Conservation (phyloP, 2,113 vertebrate species). For the Thalassarche chlororhynchos region DNA sequence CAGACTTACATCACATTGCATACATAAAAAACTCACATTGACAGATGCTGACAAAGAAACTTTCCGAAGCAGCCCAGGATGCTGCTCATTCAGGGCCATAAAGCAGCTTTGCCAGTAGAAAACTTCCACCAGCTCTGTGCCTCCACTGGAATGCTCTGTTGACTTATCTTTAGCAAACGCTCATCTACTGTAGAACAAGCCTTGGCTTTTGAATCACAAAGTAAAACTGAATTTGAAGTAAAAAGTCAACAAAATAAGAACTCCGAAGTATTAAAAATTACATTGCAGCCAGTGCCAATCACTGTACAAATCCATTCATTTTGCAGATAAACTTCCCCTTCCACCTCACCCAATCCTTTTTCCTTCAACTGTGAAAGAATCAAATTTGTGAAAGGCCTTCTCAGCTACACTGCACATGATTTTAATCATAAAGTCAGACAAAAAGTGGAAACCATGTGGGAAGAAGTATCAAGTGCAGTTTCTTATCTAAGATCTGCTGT, state of each 20-base stretch:
- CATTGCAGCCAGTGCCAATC: neutral
- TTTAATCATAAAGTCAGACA: neutral
- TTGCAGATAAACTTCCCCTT: neutral
- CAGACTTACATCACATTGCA: neutral
- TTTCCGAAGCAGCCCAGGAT: neutral
- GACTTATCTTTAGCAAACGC: conserved; percentile 4
- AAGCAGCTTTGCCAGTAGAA: neutral
- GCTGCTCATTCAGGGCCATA: neutral
- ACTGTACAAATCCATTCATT: neutral
- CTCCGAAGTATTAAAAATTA: neutral
- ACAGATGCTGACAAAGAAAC: conserved; percentile 1
- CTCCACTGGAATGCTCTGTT: conserved; percentile 7
- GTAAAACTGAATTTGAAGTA: neutral
- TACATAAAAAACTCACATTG: neutral
- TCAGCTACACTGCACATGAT: neutral
- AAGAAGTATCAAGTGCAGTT: neutral
- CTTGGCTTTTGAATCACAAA: neutral
- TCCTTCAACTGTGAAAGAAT: neutral
- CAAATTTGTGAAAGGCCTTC: neutral
- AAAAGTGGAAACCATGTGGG: neutral
- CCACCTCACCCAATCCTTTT: neutral
- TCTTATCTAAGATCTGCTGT: neutral
- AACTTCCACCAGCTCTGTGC: neutral
- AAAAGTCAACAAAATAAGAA: neutral
- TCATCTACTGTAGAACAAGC: neutral